Percentiles rank a stretch among this genome's conserved stretches.
Conservation (phyloP, 2,797 vertebrate species). For the Falco novaeseelandiae region DNA sequence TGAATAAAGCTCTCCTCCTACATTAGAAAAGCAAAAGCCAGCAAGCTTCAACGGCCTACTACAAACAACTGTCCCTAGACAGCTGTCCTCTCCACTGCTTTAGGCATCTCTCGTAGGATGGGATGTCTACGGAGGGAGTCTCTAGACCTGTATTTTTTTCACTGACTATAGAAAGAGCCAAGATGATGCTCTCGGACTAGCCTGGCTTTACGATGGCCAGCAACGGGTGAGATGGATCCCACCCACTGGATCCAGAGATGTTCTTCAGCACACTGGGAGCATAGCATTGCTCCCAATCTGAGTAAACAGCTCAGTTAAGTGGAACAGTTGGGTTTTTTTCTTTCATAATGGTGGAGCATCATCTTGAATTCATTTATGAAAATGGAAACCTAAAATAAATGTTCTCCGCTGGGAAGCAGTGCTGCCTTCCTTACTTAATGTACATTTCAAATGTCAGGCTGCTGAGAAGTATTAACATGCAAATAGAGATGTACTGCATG, state of each 20-base stretch:
- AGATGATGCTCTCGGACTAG: neutral
- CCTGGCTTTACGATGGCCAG: neutral
- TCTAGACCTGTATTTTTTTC: neutral
- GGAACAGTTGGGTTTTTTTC: neutral
- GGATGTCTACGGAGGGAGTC: neutral
- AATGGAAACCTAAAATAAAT: neutral
- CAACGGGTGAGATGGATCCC: neutral
- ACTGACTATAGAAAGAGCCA: neutral
- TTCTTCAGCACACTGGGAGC: neutral
- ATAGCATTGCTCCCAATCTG: neutral
- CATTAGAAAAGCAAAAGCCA: neutral
- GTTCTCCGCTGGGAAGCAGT: neutral
- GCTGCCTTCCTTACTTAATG: neutral
- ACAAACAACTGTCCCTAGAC: neutral
- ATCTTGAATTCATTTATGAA: neutral
- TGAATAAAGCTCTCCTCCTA: neutral
- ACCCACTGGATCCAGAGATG: neutral
- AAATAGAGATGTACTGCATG: neutral
- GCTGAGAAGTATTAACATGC: neutral
- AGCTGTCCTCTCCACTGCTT: neutral
- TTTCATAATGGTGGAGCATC: neutral
- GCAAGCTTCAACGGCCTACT: neutral
- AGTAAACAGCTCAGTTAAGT: neutral
- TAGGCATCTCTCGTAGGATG: rapidly evolving
- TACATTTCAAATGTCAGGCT: neutral